Base-by-base conservation (phyloP, 2,888 invertebrate species). In the Myopa testacea region DNA sequence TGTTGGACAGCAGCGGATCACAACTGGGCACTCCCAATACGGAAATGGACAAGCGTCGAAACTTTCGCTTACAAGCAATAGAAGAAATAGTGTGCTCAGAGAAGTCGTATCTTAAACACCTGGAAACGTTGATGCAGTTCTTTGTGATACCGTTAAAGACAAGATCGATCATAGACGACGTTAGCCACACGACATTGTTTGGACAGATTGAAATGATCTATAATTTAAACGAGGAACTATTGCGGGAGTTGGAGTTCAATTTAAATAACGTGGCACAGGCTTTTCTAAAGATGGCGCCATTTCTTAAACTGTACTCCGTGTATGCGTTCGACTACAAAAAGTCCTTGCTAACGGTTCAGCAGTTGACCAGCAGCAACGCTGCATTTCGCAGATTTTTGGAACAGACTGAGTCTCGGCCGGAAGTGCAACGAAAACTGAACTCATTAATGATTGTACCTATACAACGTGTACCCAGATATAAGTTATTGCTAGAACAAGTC, bases 381-480 rank as follows among this genome's bases (percentile, higher is more conserved):
- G 88, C 88, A 67, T 91, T 93, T 83, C 89, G 91, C 14, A 90
- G 90, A 81, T 93, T 93, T 85, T 86, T 94, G 58, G 90, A 90
- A 78, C 88, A 89, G 45, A 93, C 94, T 84, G 95, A 95, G 88
- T 91, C 91, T 4, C 90, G 93, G 12, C 93, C 94, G 8, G 94
- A 94, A 87, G 93, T 95, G 69, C 92, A 92, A 81, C 91, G 91
- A 62, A 94, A 94, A 86, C 87, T 95, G 5, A 92, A 93, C 78
- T 92, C 95, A 0, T 89, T 95, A 62, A 90, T 95, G 81, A 95
- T 95, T 81, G 92, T 93, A 4, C 95, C 95, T 16, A 94, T 95
- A 82, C 95, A 95, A 87, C 90, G 95, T 83, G 91, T 95, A 73
- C 95, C 95, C 1, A 91, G 95, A 71, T 95, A 95, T 86, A 93